These are phyloP conservation scores for Pangasius krempfi DNA, from an alignment of 2,797 vertebrate species.

Conservation along the genomic window DNA sequence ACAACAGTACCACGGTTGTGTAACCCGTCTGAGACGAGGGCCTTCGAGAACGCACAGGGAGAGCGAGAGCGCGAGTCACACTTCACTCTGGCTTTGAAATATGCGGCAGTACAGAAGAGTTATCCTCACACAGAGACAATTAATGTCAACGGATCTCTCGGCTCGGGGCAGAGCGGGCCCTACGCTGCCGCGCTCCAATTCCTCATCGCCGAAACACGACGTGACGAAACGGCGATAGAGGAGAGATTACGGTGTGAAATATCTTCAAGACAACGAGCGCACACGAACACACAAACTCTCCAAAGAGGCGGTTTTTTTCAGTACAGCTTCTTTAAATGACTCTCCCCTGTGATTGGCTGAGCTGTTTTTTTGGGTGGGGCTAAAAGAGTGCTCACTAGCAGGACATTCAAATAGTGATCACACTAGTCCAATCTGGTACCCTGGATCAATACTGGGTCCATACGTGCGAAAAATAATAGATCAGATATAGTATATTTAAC, in stretches of 20 bases:
- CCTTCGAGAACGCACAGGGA: background rate
- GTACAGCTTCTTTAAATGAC: background rate
- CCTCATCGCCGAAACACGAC: constrained; percentile 44
- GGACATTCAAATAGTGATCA: background rate
- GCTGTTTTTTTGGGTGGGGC: background rate
- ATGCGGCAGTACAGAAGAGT: constrained; percentile 37
- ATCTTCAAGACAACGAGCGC: background rate
- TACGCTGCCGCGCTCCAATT: constrained; percentile 37
- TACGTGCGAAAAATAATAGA: background rate
- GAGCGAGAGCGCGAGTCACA: background rate
- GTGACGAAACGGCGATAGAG: constrained; percentile 54
- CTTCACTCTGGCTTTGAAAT: constrained; percentile 36
- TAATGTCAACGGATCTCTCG: constrained; percentile 45
- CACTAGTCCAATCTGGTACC: background rate
- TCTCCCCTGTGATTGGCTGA: background rate
- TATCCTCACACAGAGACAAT: constrained; percentile 44
- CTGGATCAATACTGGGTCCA: background rate
- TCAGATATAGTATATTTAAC: background rate
- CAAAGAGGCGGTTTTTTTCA: background rate
- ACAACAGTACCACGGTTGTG: background rate
- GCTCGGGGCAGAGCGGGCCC: constrained; percentile 23
- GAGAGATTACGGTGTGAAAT: constrained; percentile 48
- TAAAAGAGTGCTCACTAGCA: background rate
- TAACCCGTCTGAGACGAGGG: constrained; percentile 36
- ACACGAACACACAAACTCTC: background rate